Percentiles rank a stretch among this genome's conserved stretches.
Evolutionary conservation across 2,888 invertebrate genomes (phyloP).

Genomic region (Rhagonycha lutea): DNA sequence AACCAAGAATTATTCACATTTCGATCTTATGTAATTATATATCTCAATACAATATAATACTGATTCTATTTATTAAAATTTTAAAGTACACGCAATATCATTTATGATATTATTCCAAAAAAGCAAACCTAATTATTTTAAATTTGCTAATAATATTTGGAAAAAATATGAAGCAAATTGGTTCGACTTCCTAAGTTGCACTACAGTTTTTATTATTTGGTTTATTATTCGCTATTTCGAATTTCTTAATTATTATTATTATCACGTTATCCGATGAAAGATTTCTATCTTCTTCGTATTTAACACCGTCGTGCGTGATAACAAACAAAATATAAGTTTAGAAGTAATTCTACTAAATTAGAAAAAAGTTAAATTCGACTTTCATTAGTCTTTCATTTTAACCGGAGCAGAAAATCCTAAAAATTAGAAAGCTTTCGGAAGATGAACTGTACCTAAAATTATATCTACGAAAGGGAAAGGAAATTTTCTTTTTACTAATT

Average conservation of each 20-base stretch:
- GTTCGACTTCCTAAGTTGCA: neutral
- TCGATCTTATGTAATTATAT: conserved; percentile 9
- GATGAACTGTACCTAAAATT: neutral
- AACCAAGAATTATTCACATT: conserved; percentile 10
- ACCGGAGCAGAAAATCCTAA: neutral
- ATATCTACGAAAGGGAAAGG: neutral
- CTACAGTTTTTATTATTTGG: neutral
- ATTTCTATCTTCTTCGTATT: neutral
- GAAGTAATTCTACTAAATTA: neutral
- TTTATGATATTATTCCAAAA: neutral
- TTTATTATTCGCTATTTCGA: neutral
- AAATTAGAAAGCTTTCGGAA: neutral
- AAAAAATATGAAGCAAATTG: neutral
- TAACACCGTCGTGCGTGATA: neutral
- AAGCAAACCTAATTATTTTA: neutral
- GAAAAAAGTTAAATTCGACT: neutral
- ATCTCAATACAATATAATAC: conserved; percentile 9
- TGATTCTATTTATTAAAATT: conserved; percentile 7
- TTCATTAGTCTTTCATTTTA: neutral
- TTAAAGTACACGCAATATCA: neutral
- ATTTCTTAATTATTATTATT: neutral
- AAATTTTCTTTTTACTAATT: neutral
- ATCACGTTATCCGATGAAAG: neutral
- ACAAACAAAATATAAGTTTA: neutral
- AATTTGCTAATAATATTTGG: neutral